These are phyloP conservation scores for Aldrovandia affinis DNA, from an alignment of 2,797 vertebrate species.

Conservation along the genomic window DNA sequence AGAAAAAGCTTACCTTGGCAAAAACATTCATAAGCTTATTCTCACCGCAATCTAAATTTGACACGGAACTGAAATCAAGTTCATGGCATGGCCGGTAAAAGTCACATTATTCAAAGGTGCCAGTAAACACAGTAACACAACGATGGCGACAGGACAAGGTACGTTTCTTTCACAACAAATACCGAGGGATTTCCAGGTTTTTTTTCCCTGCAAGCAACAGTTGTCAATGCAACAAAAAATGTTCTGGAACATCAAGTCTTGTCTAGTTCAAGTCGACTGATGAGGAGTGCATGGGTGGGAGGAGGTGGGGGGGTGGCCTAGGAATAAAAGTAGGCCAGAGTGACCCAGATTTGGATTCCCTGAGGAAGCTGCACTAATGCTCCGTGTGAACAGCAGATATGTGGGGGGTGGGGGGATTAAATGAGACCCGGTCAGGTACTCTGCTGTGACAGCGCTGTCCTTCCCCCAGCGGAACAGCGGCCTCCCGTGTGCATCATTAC, in stretches of 20 bases:
- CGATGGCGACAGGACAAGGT: background rate
- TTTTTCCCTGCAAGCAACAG: slow-evolving; percentile 7
- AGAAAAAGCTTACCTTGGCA: slow-evolving; percentile 3
- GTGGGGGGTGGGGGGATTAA: slow-evolving; percentile 29
- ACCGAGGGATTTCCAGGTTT: background rate
- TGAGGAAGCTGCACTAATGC: slow-evolving; percentile 23
- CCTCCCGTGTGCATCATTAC: background rate
- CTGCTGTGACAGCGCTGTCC: slow-evolving; percentile 1
- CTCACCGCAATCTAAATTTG: background rate
- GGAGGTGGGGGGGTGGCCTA: slow-evolving; percentile 23
- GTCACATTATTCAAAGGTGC: background rate
- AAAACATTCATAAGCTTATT: slow-evolving; percentile 15
- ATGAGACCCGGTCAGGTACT: slow-evolving; percentile 21
- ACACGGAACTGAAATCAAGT: background rate
- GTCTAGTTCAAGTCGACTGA: slow-evolving; percentile 21
- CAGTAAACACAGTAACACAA: background rate
- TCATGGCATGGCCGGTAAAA: background rate
- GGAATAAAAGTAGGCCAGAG: slow-evolving; percentile 39
- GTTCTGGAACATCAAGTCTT: slow-evolving; percentile 35
- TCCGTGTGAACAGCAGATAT: slow-evolving; percentile 31
- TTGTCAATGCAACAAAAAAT: slow-evolving; percentile 21
- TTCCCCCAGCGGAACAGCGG: background rate
- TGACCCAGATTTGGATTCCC: slow-evolving; percentile 39
- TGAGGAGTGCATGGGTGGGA: slow-evolving; percentile 9
- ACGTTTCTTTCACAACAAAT: background rate